These are phyloP conservation scores for Peromyscus attwateri DNA, from an alignment of 2,797 vertebrate genomes.

Conservation along the genomic window DNA sequence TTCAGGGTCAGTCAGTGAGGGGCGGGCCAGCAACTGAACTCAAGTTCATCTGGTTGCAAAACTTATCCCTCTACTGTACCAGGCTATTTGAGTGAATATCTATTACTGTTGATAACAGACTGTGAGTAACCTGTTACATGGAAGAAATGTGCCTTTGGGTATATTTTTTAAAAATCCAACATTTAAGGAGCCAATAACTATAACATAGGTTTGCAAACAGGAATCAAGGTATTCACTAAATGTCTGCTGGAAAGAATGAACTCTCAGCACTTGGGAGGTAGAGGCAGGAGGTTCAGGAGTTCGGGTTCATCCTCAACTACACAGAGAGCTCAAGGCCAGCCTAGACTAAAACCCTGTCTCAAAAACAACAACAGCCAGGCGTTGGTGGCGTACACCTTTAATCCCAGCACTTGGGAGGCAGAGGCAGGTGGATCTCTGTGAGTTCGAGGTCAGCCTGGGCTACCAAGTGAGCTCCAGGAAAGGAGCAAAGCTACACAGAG, in stretches of 20 bases:
- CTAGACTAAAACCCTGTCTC: background rate
- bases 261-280: background rate
- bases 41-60: constrained; percentile 25
- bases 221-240: constrained; percentile 1
- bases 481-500: too few relatives aligned
- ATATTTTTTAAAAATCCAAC: background rate
- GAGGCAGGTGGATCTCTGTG: too few relatives aligned
- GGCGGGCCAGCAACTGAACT: background rate
- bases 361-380: background rate
- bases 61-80: constrained; percentile 28
- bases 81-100: background rate
- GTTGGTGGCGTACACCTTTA: too few relatives aligned
- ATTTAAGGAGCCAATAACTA: background rate
- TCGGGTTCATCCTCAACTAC: background rate
- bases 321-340: background rate
- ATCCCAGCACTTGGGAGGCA: too few relatives aligned
- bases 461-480: too few relatives aligned
- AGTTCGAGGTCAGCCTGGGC: too few relatives aligned
- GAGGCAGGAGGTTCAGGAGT: background rate
- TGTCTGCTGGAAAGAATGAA: constrained; percentile 22
- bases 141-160: constrained; percentile 19
- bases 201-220: background rate
- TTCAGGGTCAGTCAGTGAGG: constrained; percentile 11
- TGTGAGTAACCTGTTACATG: background rate
- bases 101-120: background rate